Percentiles rank a stretch among this genome's conserved stretches.
These are phyloP conservation scores for Lanistes nyassanus DNA, from an alignment of 1,140 invertebrate species.

Conservation along the genomic window DNA sequence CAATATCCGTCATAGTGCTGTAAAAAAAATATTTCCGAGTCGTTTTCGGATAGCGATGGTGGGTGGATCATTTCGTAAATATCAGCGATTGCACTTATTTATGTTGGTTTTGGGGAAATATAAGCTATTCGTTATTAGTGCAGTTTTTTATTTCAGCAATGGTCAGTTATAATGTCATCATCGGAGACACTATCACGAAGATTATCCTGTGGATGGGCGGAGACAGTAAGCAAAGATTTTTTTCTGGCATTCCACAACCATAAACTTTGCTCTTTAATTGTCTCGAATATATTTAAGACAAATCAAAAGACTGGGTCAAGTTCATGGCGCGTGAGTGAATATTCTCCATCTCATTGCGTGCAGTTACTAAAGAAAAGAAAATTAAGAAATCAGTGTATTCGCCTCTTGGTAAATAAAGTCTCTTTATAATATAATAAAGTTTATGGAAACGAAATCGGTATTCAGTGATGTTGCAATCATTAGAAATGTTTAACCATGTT, in stretches of 20 bases:
- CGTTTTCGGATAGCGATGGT: not conserved
- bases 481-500: conserved; percentile 8
- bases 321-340: no score
- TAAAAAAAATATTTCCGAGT: not conserved
- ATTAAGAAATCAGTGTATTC: no score
- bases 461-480: not conserved
- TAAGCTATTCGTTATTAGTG: conserved; percentile 2
- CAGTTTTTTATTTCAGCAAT: conserved; percentile 75
- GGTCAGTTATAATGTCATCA: conserved; percentile 91
- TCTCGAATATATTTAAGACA: no score
- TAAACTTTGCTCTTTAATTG: no score
- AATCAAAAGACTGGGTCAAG: no score
- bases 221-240: conserved; percentile 47
- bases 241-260: no score
- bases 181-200: conserved; percentile 89
- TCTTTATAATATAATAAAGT: no score
- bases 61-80: not conserved
- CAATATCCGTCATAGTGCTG: not conserved
- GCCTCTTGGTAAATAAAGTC: no score
- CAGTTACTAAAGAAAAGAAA: no score
- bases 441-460: no score
- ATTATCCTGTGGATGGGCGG: conserved; percentile 75
- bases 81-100: not conserved
- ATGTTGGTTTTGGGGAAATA: not conserved
- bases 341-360: no score